Conservation (phyloP, 2,797 vertebrate genomes). For the Gymnodraco acuticeps region DNA sequence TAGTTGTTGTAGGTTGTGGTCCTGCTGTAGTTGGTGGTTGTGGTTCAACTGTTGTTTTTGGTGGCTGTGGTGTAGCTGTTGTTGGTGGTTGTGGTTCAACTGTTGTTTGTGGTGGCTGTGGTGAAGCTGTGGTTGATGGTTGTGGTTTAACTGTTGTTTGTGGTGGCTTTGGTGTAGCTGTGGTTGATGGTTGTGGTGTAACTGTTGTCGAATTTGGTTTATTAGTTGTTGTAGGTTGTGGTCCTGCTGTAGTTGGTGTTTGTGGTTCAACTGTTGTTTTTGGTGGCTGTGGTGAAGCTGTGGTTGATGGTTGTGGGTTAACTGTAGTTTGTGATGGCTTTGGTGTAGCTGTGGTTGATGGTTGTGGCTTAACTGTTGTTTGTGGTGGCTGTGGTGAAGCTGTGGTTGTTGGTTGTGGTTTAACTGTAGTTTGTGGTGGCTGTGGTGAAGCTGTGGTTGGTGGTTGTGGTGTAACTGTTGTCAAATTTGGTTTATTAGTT, state of each 20-base stretch:
- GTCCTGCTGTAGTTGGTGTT: background rate
- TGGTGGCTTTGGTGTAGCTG: constrained; percentile 36
- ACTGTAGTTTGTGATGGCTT: background rate
- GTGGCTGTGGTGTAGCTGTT: background rate
- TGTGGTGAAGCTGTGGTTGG: background rate
- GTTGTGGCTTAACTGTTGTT: constrained; percentile 22
- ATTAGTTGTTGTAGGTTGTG: too few relatives aligned
- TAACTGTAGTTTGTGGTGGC: constrained; percentile 23
- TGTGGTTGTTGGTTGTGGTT: constrained; percentile 22
- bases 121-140: background rate
- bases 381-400: constrained; percentile 7
- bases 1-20: background rate
- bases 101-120: constrained; percentile 24
- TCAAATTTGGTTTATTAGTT: too few relatives aligned
- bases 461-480: background rate
- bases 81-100: background rate
- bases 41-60: constrained; percentile 12
- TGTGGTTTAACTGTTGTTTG: constrained; percentile 15
- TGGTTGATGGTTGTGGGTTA: rapidly evolving
- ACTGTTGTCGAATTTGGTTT: too few relatives aligned
- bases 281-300: background rate
- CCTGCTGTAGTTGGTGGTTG: background rate
- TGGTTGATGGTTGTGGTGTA: too few relatives aligned
- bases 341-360: constrained; percentile 34
- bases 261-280: background rate